Conservation (phyloP, 2,888 invertebrate species). For the Gibbula magus region DNA sequence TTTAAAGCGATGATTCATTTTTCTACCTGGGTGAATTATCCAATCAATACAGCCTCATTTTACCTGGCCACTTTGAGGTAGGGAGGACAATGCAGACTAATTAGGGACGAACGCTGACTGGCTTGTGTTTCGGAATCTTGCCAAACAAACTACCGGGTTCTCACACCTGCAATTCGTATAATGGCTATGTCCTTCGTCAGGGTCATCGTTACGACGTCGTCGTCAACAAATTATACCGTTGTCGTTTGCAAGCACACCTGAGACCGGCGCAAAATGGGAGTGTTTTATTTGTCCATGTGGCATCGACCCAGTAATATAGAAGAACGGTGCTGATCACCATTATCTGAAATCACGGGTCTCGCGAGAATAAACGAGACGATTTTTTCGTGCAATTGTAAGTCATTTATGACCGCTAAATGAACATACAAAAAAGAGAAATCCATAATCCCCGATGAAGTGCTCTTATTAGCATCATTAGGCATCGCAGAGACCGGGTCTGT, state of each 20-base stretch:
- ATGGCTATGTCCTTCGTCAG: background rate
- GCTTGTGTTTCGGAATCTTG: background rate
- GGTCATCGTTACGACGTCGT: background rate
- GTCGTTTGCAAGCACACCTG: background rate
- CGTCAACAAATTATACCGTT: slow-evolving; percentile 14
- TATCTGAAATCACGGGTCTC: slow-evolving; percentile 11
- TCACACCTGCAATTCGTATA: background rate
- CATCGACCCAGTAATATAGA: slow-evolving; percentile 5
- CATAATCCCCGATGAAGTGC: background rate
- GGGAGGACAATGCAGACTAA: background rate
- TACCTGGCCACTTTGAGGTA: background rate
- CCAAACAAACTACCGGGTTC: background rate
- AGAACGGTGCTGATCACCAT: background rate
- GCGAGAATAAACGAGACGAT: slow-evolving; percentile 7
- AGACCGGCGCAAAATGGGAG: background rate
- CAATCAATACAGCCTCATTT: background rate
- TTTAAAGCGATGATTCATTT: background rate
- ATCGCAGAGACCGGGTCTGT: background rate
- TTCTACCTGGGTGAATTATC: background rate
- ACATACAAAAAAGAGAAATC: slow-evolving; percentile 10
- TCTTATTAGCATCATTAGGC: slow-evolving; percentile 12
- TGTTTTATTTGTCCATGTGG: slow-evolving; percentile 11
- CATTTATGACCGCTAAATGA: slow-evolving; percentile 4
- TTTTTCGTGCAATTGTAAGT: slow-evolving; percentile 17
- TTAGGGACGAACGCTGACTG: background rate